A percentile compares a stretch with the other conserved stretches of the same genome.
phyloP scores from a whole-genome alignment of 2,888 invertebrate species.

The Deilephila porcellus region DNA sequence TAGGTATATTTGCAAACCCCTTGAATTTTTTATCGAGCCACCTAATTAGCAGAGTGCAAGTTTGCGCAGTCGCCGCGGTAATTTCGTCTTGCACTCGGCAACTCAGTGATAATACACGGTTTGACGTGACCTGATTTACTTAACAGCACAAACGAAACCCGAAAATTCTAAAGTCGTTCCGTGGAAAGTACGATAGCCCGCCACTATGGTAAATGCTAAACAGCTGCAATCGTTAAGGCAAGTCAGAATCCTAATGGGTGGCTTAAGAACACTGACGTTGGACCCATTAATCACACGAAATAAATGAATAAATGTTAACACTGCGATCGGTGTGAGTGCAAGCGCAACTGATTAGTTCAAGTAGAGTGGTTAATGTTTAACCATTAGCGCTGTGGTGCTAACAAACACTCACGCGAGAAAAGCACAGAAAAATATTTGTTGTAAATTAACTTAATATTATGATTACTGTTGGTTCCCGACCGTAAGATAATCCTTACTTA shows the following conservation, averaged over 20 bases:
- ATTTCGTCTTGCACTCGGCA: not conserved
- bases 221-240: conserved; percentile 3
- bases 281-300: not conserved
- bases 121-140: conserved; percentile 6
- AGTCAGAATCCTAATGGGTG: conserved; percentile 1
- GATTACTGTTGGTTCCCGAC: too few species aligned
- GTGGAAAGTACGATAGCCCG: not conserved
- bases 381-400: not conserved
- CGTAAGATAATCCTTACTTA: too few species aligned
- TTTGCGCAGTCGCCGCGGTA: conserved; percentile 2
- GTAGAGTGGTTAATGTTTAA: not conserved
- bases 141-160: not conserved
- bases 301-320: not conserved
- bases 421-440: not conserved
- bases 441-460: too few species aligned
- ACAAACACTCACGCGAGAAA: too few species aligned
- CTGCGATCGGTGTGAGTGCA: not conserved
- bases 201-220: conserved; percentile 1
- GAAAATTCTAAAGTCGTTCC: not conserved
- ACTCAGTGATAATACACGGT: conserved; percentile 6
- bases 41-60: conserved; percentile 2
- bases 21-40: not conserved
- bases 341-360: conserved; percentile 1
- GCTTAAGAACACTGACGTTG: conserved; percentile 6
- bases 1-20: not conserved